Evolutionary conservation across 2,113 vertebrate species (phyloP), one percentile per base, ranked within the genome.

Genomic region (Ciconia stormi): DNA sequence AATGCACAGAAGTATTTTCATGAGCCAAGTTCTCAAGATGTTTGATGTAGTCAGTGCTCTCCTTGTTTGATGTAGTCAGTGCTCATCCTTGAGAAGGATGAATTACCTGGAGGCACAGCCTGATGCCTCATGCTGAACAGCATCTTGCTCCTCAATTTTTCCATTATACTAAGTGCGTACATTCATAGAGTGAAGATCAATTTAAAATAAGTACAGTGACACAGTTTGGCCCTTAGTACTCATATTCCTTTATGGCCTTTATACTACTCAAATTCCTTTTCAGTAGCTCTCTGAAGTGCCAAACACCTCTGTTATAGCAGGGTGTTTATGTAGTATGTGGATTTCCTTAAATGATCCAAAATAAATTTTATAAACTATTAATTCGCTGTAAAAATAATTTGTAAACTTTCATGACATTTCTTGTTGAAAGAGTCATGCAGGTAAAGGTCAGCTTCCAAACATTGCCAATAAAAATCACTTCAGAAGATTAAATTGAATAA

Each of bases 401-500:
- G 63, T 65, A 87, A 89, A 36, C 53, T 90, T 96, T 73, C 74
- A 80, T 94, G 76, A 82, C 55, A 93, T 93, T 97, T 97, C 77
- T 44, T 91, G 25, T 49, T 95, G 32, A 79, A 95, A 95, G 89
- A 91, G n/a, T 38, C 55, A 86, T 44, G 44, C 49, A 90, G 69
- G 55, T 79, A 84, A 95, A 97, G 76, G 83, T 94, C 93, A 96
- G 38, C 69, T 90, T 95, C 52, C 79, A 95, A 95, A 93, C 73
- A 66, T 11, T 93, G 16, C 32, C 83, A 80, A 85, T 88, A 90
- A 49, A 89, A 93, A 63, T 44, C 3, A 47, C 50, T 95, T 94
- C 83, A 77, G 42, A 95, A 95, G 87, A 96, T 85, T 84, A 97
- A 95, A 94, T 40, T 53, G 84, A 96, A 95, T 67, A 87, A 55